Percentiles rank a stretch among this genome's conserved stretches.
Evolutionary conservation across 64 coral and sea anemone genomes (phyloP).

Genomic region (Catalaphyllia jardinei): DNA sequence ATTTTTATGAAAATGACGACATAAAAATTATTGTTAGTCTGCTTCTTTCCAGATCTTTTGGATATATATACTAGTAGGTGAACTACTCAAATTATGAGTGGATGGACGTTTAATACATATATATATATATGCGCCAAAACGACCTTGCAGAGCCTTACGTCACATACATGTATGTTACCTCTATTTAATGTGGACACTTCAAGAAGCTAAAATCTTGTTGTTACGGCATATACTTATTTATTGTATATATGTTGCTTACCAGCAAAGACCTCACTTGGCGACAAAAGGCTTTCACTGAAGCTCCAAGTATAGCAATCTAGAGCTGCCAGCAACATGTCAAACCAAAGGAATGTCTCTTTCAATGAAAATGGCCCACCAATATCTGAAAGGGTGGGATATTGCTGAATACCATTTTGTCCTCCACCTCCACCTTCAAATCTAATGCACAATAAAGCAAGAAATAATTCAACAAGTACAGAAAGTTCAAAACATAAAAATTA

Average conservation of each 20-base stretch:
- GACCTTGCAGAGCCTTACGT: no score
- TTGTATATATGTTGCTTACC: conserved; percentile 35
- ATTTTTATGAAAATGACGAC: no score
- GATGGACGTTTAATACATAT: no score
- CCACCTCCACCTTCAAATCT: conserved; percentile 98
- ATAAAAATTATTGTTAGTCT: no score
- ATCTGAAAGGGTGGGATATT: conserved; percentile 76
- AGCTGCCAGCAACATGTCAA: conserved; percentile 81
- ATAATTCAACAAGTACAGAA: neutral
- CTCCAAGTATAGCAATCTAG: conserved; percentile 94
- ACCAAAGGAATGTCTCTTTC: conserved; percentile 89
- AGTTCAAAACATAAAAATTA: neutral
- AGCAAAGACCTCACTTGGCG: conserved; percentile 67
- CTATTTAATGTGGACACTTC: no score
- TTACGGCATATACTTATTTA: no score
- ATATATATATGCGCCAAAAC: no score
- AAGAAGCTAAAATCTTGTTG: no score
- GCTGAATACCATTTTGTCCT: conserved; percentile 86
- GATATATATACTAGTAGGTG: no score
- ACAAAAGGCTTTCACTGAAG: conserved; percentile 75
- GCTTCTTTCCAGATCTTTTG: no score
- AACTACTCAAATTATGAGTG: no score
- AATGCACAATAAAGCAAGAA: neutral
- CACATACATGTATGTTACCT: no score
- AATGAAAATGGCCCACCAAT: conserved; percentile 79